A percentile compares a stretch with the other conserved stretches of the same genome.
Conservation (phyloP, 2,797 vertebrate species). For the Cyprinella venusta region DNA sequence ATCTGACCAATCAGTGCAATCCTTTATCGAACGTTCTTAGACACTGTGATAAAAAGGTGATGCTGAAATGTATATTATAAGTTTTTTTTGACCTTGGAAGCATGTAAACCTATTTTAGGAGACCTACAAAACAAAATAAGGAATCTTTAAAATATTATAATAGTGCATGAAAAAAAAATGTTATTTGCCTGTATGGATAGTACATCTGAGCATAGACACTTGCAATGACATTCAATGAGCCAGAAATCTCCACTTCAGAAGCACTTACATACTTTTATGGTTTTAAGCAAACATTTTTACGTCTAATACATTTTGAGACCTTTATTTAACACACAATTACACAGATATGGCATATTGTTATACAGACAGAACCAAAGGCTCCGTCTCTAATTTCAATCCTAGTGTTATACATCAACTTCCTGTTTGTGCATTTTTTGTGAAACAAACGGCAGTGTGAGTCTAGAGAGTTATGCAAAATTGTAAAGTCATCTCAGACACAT, state of each 20-base stretch:
- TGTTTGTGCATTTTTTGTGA: neutral
- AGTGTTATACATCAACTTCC: neutral
- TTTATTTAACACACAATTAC: neutral
- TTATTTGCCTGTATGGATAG: neutral
- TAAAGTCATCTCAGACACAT: neutral
- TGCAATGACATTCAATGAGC: neutral
- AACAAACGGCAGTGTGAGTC: neutral
- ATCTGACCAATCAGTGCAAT: no score
- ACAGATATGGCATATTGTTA: neutral
- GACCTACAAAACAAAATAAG: neutral
- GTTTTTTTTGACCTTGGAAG: neutral
- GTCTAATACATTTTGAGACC: neutral
- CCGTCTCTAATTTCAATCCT: neutral
- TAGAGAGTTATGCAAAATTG: constrained; percentile 11
- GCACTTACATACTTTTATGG: neutral
- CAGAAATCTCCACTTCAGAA: neutral
- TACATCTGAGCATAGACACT: neutral
- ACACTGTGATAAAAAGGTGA: no score
- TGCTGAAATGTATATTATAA: no score
- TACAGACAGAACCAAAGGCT: neutral
- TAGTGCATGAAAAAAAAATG: neutral
- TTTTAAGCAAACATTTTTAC: neutral
- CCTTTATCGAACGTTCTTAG: no score
- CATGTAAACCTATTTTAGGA: neutral
- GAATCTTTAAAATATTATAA: neutral